A percentile compares a stretch with the other conserved stretches of the same genome.
phyloP scores from a whole-genome alignment of 2,113 vertebrate genomes.

The Antechinus stuartii region DNA sequence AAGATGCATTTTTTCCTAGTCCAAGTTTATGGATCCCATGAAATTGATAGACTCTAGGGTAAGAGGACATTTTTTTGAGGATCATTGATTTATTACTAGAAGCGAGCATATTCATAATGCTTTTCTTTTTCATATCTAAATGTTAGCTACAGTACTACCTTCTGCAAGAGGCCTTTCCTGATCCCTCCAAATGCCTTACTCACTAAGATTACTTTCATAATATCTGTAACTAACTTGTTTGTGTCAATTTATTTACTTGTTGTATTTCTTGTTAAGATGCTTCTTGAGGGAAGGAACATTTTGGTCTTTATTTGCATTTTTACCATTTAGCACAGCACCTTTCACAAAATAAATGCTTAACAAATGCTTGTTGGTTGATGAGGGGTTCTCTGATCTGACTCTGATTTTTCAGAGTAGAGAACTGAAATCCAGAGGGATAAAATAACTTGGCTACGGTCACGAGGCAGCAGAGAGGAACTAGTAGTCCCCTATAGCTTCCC shows the following conservation, averaged over 20 bases:
- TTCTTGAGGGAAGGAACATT: neutral
- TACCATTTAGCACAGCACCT: neutral
- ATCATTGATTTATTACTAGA: neutral
- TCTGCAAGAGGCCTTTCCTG: neutral
- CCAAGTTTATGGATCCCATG: neutral
- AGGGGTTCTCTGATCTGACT: neutral
- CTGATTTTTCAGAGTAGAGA: neutral
- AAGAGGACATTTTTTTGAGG: neutral
- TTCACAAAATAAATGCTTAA: neutral
- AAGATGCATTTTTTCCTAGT: neutral
- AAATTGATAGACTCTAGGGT: neutral
- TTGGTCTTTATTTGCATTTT: neutral
- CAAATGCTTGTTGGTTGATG: neutral
- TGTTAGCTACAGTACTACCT: neutral
- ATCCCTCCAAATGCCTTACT: neutral
- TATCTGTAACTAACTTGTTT: neutral
- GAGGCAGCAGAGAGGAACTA: neutral
- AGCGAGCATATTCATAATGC: neutral
- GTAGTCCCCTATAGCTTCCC: neutral
- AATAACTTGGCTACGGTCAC: neutral
- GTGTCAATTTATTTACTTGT: neutral
- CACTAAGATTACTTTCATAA: neutral
- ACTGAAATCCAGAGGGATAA: neutral
- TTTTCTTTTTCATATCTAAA: neutral
- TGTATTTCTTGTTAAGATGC: neutral